Conservation (phyloP, 2,888 invertebrate genomes). For the Chironomus tentans region DNA sequence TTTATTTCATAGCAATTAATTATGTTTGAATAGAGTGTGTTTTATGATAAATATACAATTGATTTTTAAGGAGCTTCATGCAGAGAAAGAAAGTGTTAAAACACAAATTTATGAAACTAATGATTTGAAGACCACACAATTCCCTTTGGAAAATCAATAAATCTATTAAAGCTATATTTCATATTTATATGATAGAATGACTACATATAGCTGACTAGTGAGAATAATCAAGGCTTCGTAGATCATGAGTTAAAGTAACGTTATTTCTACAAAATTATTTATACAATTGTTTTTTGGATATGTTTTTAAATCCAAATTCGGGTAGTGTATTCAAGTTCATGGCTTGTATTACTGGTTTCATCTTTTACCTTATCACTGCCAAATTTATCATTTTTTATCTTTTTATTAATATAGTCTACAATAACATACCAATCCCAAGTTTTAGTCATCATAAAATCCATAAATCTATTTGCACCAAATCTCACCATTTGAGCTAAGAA, state of each 20-base stretch:
- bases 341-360: too few species aligned
- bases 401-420: neutral
- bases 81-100: conserved; percentile 16
- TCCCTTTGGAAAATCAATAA: neutral
- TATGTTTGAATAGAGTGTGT: neutral
- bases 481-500: conserved; percentile 76
- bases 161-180: too few species aligned
- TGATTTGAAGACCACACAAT: conserved; percentile 14
- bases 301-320: too few species aligned
- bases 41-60: conserved; percentile 8
- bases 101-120: neutral
- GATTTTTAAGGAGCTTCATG: conserved; percentile 17
- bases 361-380: neutral
- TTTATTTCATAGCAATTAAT: conserved; percentile 12
- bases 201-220: neutral
- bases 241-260: too few species aligned
- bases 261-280: too few species aligned
- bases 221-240: neutral
- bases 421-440: neutral
- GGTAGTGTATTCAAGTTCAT: too few species aligned
- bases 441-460: conserved; percentile 2
- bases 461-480: neutral
- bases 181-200: neutral
- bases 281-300: too few species aligned
- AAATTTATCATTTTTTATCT: neutral